Evolutionary conservation across 2,888 invertebrate genomes (phyloP).

Genomic region (Chouioia cunea): DNA sequence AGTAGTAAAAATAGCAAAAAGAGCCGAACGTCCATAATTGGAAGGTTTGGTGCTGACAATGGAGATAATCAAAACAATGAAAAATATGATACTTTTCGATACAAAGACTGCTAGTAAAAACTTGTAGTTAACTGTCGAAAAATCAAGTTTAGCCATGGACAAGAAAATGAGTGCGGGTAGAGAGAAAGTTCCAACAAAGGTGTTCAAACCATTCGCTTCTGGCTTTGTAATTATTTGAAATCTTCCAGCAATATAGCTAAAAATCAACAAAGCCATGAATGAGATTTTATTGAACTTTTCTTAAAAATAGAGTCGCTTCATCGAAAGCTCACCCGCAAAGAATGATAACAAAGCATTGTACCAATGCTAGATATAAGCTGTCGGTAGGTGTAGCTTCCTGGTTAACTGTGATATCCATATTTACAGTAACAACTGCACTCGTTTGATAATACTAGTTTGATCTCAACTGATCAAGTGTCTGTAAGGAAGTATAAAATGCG

Average conservation of each 20-base stretch:
- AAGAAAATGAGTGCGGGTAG: slow-evolving; percentile 92
- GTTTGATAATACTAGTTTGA: not conserved
- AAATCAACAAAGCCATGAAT: slow-evolving; percentile 11
- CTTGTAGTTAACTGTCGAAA: slow-evolving; percentile 89
- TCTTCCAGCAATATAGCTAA: slow-evolving; percentile 87
- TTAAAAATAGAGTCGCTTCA: not conserved
- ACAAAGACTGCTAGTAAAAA: slow-evolving; percentile 89
- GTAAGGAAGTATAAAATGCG: not conserved
- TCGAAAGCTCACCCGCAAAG: slow-evolving; percentile 82
- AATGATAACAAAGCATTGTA: slow-evolving; percentile 93
- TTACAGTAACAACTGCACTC: not conserved
- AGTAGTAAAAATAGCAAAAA: slow-evolving; percentile 94
- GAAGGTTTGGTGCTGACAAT: slow-evolving; percentile 84
- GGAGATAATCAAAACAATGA: slow-evolving; percentile 82
- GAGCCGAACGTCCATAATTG: slow-evolving; percentile 87
- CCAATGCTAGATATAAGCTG: slow-evolving; percentile 89
- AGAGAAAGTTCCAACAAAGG: slow-evolving; percentile 94
- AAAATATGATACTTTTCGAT: slow-evolving; percentile 88
- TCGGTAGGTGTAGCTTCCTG: slow-evolving; percentile 72
- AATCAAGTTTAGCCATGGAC: slow-evolving; percentile 87
- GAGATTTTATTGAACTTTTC: not conserved
- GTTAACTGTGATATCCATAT: slow-evolving; percentile 34
- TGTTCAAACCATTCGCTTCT: slow-evolving; percentile 90
- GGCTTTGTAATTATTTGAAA: slow-evolving; percentile 84
- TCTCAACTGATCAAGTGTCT: not conserved